phyloP scores from a whole-genome alignment of 1,140 invertebrate species.

The Coptotermes formosanus region DNA sequence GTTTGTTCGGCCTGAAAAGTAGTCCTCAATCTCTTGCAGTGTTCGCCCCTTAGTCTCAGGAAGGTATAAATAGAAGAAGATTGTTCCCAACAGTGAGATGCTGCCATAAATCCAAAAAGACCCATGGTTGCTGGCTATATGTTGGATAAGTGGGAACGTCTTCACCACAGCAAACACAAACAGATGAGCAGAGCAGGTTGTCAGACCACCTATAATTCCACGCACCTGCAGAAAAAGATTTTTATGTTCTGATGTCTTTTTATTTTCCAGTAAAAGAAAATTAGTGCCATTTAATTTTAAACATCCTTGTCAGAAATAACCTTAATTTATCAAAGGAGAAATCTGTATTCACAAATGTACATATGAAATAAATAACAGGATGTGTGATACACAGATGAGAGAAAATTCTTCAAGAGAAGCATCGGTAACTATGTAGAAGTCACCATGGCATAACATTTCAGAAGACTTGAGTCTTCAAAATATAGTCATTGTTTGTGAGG shows the following conservation, averaged over 20 bases:
- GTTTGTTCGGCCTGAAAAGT: slow-evolving; percentile 57
- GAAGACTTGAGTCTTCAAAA: too few species aligned
- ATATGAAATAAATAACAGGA: too few species aligned
- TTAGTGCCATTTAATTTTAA: not conserved
- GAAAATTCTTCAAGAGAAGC: too few species aligned
- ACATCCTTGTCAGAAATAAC: not conserved
- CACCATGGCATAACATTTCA: too few species aligned
- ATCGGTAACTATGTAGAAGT: too few species aligned
- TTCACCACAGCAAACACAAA: slow-evolving; percentile 68
- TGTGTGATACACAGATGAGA: too few species aligned
- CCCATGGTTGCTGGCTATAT: slow-evolving; percentile 55
- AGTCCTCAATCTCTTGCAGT: slow-evolving; percentile 75
- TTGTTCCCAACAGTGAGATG: slow-evolving; percentile 58
- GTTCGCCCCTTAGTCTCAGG: slow-evolving; percentile 80
- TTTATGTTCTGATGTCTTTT: not conserved
- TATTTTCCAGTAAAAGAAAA: not conserved
- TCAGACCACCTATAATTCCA: slow-evolving; percentile 64
- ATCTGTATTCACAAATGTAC: not conserved
- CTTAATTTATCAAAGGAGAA: not conserved
- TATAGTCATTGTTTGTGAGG: too few species aligned
- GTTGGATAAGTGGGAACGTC: slow-evolving; percentile 59
- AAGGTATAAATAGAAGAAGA: slow-evolving; percentile 62
- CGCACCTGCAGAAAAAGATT: slow-evolving; percentile 53
- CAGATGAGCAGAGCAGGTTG: slow-evolving; percentile 61
- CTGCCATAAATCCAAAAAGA: slow-evolving; percentile 63